A percentile compares a stretch with the other conserved stretches of the same genome.
Conservation (phyloP, 2,113 vertebrate species). For the Aviceda subcristata region DNA sequence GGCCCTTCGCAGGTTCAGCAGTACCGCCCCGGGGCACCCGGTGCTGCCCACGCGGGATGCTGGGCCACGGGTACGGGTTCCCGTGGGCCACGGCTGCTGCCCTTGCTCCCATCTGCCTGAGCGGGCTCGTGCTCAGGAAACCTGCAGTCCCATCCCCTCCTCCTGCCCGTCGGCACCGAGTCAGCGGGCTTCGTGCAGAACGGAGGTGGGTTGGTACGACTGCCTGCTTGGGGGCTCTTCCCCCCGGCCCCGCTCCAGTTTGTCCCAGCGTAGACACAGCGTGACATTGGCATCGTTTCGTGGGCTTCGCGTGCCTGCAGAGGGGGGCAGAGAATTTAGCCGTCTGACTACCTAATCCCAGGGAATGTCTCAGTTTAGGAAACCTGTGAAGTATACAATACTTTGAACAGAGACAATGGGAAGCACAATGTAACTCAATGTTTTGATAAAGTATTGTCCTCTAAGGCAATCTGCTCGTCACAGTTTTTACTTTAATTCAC, state of each 20-base stretch:
- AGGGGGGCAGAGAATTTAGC: background rate
- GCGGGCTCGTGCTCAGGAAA: background rate
- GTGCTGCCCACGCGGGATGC: background rate
- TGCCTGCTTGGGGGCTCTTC: background rate
- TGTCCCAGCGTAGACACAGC: accelerated
- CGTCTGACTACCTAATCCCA: background rate
- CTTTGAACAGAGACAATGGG: background rate
- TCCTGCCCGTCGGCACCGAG: accelerated
- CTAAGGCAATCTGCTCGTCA: background rate
- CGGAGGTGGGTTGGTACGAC: background rate
- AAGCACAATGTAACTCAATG: accelerated
- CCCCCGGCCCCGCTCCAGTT: accelerated
- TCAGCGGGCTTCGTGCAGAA: accelerated
- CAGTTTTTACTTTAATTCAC: background rate
- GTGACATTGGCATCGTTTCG: background rate
- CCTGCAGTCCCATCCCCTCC: background rate
- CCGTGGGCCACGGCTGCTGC: background rate
- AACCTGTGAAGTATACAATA: background rate
- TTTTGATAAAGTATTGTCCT: background rate
- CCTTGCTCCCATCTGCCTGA: background rate
- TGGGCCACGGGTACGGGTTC: accelerated
- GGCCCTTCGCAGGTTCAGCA: accelerated
- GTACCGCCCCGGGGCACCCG: accelerated
- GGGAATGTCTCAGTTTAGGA: accelerated
- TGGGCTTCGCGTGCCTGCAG: background rate